Conservation (phyloP, 2,888 invertebrate genomes). For the Cremastinae sp. region DNA sequence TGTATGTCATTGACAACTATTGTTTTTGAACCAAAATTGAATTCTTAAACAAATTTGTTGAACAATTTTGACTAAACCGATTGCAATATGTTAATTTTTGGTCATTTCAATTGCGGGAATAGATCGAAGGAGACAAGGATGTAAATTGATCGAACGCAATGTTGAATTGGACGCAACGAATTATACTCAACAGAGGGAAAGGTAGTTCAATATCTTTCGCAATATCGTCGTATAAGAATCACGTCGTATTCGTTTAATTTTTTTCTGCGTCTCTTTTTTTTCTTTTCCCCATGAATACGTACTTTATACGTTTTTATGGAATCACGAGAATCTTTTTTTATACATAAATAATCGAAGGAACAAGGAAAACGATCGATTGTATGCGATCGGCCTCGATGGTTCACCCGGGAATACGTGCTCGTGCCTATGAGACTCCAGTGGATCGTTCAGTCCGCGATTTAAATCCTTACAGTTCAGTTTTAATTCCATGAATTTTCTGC, state of each 20-base stretch:
- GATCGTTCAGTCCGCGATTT: conserved; percentile 40
- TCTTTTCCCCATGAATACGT: conserved; percentile 13
- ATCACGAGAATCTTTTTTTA: conserved; percentile 49
- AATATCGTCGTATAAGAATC: conserved; percentile 59
- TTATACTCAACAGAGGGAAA: conserved; percentile 49
- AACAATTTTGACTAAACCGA: background rate
- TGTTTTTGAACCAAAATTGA: background rate
- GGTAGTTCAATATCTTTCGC: conserved; percentile 43
- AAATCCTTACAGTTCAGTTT: conserved; percentile 34
- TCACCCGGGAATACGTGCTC: conserved; percentile 26
- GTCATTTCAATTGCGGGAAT: conserved; percentile 9
- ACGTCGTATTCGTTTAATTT: conserved; percentile 52
- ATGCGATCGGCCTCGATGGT: conserved; percentile 60
- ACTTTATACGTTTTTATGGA: conserved; percentile 50
- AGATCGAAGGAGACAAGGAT: conserved; percentile 30
- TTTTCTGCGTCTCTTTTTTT: conserved; percentile 27
- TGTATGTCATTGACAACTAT: background rate
- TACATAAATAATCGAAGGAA: conserved; percentile 35
- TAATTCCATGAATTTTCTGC: background rate
- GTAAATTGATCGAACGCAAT: conserved; percentile 4
- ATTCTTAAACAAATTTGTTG: background rate
- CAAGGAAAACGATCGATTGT: conserved; percentile 41
- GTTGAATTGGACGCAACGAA: background rate
- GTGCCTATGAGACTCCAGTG: conserved; percentile 13
- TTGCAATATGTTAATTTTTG: background rate